These are phyloP conservation scores for Rhamphomyia laevipes DNA, from an alignment of 2,888 invertebrate genomes.

Conservation along the genomic window DNA sequence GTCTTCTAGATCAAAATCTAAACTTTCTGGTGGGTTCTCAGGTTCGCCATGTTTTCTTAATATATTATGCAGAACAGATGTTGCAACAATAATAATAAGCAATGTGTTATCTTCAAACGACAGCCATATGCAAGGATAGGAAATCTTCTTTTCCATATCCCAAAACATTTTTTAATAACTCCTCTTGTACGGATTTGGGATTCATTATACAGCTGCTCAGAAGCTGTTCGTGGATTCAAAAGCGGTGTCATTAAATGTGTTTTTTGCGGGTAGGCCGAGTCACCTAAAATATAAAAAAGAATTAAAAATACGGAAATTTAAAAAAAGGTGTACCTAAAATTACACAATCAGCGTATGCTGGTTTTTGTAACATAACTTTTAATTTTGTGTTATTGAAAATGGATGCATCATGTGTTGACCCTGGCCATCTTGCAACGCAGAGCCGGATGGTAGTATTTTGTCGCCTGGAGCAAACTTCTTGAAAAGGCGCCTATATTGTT, in stretches of 20 bases:
- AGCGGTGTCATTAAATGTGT: neutral
- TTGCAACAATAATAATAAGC: neutral
- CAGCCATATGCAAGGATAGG: neutral
- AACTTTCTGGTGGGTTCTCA: neutral
- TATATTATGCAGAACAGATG: neutral
- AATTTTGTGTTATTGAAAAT: neutral
- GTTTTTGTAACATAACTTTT: neutral
- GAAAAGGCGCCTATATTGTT: neutral
- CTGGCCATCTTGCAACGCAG: neutral
- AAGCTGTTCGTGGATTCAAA: neutral
- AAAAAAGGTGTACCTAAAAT: neutral
- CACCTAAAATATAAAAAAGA: neutral
- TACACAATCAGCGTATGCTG: neutral
- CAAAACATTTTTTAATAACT: neutral
- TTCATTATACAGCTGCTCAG: neutral
- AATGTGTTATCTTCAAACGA: neutral
- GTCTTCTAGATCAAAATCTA: neutral
- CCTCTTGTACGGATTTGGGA: neutral
- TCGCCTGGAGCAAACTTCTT: constrained; percentile 1
- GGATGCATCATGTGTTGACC: neutral
- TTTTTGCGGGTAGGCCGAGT: too few species aligned
- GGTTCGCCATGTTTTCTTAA: neutral
- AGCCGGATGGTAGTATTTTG: neutral
- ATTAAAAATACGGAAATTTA: too few species aligned
- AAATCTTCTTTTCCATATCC: neutral